Evolutionary conservation across 1,140 invertebrate genomes (phyloP).

Genomic region (Calephelis nemesis): DNA sequence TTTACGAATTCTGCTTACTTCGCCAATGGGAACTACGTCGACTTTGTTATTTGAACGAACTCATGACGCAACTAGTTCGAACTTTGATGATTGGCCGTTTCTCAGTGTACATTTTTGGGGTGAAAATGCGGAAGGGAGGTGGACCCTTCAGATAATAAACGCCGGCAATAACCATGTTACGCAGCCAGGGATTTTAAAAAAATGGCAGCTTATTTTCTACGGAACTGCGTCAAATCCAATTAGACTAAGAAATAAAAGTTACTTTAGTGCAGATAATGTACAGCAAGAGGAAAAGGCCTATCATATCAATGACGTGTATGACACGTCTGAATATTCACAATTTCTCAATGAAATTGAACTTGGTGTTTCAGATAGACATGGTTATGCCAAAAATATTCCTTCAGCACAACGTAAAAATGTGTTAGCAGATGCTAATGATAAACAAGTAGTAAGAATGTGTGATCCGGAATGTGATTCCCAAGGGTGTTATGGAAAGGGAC

Average conservation of each 20-base stretch:
- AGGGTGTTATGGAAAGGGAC: constrained; percentile 89
- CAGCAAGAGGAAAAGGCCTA: constrained; percentile 62
- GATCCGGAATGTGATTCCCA: constrained; percentile 89
- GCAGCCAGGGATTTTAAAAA: constrained; percentile 90
- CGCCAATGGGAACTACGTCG: constrained; percentile 93
- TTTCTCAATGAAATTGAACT: constrained; percentile 82
- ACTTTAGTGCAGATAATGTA: constrained; percentile 66
- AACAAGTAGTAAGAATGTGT: constrained; percentile 82
- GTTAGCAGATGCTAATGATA: constrained; percentile 76
- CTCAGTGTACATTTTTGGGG: constrained; percentile 98
- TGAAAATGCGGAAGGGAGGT: constrained; percentile 93
- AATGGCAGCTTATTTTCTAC: constrained; percentile 96
- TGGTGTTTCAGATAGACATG: constrained; percentile 80
- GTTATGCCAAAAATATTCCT: constrained; percentile 83
- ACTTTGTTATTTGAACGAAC: constrained; percentile 92
- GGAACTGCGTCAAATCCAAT: constrained; percentile 91
- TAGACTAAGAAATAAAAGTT: constrained; percentile 80
- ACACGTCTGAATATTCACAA: constrained; percentile 71
- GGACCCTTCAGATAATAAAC: constrained; percentile 96
- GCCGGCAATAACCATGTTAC: constrained; percentile 89
- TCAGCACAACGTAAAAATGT: constrained; percentile 74
- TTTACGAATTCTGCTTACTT: constrained; percentile 89
- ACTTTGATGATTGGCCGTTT: constrained; percentile 98
- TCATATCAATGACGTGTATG: constrained; percentile 77
- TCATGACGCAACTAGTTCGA: constrained; percentile 92